Base-by-base conservation (phyloP, 2,888 invertebrate genomes). In the Micoletzkya japonica region DNA sequence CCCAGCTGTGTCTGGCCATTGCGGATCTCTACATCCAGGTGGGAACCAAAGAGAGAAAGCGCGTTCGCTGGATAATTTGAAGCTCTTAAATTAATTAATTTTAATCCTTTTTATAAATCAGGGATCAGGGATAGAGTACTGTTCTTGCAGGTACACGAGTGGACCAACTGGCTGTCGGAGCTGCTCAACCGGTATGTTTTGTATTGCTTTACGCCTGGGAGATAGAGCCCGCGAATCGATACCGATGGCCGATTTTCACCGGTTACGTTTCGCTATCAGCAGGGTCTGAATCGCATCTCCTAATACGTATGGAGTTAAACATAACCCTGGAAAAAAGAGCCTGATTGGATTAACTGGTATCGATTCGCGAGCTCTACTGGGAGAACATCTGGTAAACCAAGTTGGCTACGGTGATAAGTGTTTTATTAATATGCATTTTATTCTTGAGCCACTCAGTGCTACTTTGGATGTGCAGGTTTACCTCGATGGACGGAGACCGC, bases 1-100 rank as follows among this genome's bases (percentile, higher is more conserved):
- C 94, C 0, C 86, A 91, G 89, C 88, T 98, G 66, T 93, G 94
- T 83, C 87, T 97, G 72, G 95, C 96, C 0, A 88, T 98, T 59
- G 93, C 95, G 26, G 96, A 97, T 88, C 88, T 98, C 77, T 92
- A 94, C 4, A 88, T 98, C 64, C 93, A 96, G 87, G 71, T 71
- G 2, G 2, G 1, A 10, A 1, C n/a, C 36, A 44, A 14, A 20
- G 44, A 44, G 44, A 44, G 20, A 14, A 14, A 44, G 10, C 44
- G 44, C 20, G 44, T 44, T 14, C 14, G 10, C 14, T 44, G 20
- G 20, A 44, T 44, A 44, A 20, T 14, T 14, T 44, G 44, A 36
- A 36, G 2, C 52, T 52, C 52, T 17, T 6, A 52, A n/a, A n/a
- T n/a, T n/a, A n/a, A n/a, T n/a, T 20, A 44, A 14, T 44, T 10